phyloP scores from a whole-genome alignment of 2,888 invertebrate genomes.

The Heteromurus nitidus region DNA sequence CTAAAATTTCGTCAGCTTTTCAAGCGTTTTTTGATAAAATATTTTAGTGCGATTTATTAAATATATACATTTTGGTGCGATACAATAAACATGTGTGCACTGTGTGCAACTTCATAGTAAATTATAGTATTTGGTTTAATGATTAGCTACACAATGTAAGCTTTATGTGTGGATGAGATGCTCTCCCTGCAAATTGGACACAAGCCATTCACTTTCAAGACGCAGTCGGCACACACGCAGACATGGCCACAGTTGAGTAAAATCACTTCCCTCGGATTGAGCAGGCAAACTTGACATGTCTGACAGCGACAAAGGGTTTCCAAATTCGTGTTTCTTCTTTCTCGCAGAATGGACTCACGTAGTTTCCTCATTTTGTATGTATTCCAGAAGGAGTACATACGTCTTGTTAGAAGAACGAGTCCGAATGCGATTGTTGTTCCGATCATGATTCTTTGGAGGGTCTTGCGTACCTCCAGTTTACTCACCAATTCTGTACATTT shows the following conservation, averaged over 20 bases:
- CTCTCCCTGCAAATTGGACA: slow-evolving; percentile 71
- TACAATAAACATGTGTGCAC: too few species aligned
- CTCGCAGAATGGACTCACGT: slow-evolving; percentile 64
- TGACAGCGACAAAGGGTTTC: slow-evolving; percentile 67
- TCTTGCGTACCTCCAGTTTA: slow-evolving; percentile 59
- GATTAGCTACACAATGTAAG: slow-evolving; percentile 70
- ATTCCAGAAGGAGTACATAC: slow-evolving; percentile 60
- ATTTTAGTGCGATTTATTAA: too few species aligned
- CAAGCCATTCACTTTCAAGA: slow-evolving; percentile 67
- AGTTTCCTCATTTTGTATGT: slow-evolving; percentile 54
- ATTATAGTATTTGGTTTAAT: too few species aligned
- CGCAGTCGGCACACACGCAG: slow-evolving; percentile 76
- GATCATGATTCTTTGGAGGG: slow-evolving; percentile 59
- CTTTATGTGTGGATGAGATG: slow-evolving; percentile 66
- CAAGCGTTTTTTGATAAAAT: too few species aligned
- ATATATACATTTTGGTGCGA: too few species aligned
- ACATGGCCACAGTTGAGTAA: slow-evolving; percentile 76
- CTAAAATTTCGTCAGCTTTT: too few species aligned
- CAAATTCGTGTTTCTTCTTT: slow-evolving; percentile 61
- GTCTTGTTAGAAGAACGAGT: slow-evolving; percentile 57
- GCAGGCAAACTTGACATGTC: slow-evolving; percentile 76
- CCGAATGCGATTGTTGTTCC: slow-evolving; percentile 58
- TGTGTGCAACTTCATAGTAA: too few species aligned
- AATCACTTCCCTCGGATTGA: slow-evolving; percentile 75
- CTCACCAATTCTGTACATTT: slow-evolving; percentile 53